phyloP scores from a whole-genome alignment of 2,113 vertebrate species.

The Grus americana region DNA sequence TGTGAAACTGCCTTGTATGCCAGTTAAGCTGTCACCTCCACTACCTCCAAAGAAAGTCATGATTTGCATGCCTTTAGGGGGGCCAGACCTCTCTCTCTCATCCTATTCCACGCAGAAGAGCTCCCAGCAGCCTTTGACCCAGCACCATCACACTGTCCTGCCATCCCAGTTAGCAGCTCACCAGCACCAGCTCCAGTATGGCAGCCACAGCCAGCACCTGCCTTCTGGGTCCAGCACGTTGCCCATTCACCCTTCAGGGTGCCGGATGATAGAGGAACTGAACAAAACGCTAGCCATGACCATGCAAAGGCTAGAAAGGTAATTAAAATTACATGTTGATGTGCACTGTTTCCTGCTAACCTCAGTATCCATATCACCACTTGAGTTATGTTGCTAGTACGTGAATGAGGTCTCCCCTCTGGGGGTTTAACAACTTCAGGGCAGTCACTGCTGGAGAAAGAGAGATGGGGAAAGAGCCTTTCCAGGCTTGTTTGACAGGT shows the following conservation, averaged over 20 bases:
- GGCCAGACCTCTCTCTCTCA: slow-evolving; percentile 84
- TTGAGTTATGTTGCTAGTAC: background rate
- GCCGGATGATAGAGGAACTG: slow-evolving; percentile 96
- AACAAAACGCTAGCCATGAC: slow-evolving; percentile 96
- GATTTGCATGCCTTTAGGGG: slow-evolving; percentile 93
- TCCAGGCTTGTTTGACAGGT: background rate
- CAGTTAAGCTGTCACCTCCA: slow-evolving; percentile 94
- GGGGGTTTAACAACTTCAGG: background rate
- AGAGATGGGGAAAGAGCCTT: background rate
- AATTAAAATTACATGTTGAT: background rate
- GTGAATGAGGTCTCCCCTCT: background rate
- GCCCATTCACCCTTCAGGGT: slow-evolving; percentile 85
- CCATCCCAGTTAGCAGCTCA: slow-evolving; percentile 86
- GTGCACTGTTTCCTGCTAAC: background rate
- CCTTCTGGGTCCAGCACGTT: slow-evolving; percentile 81
- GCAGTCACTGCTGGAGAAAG: background rate
- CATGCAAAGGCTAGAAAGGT: slow-evolving; percentile 98
- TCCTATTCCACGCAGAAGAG: slow-evolving; percentile 85
- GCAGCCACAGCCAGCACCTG: slow-evolving; percentile 80
- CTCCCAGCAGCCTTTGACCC: slow-evolving; percentile 75
- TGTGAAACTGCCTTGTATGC: slow-evolving; percentile 95
- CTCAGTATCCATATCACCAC: rapidly evolving
- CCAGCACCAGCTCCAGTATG: slow-evolving; percentile 91
- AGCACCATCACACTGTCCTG: slow-evolving; percentile 85
- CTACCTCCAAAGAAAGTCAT: slow-evolving; percentile 99